A percentile compares a stretch with the other conserved stretches of the same genome.
Evolutionary conservation across 1,140 invertebrate species (phyloP).

Genomic region (Prorops nasuta): DNA sequence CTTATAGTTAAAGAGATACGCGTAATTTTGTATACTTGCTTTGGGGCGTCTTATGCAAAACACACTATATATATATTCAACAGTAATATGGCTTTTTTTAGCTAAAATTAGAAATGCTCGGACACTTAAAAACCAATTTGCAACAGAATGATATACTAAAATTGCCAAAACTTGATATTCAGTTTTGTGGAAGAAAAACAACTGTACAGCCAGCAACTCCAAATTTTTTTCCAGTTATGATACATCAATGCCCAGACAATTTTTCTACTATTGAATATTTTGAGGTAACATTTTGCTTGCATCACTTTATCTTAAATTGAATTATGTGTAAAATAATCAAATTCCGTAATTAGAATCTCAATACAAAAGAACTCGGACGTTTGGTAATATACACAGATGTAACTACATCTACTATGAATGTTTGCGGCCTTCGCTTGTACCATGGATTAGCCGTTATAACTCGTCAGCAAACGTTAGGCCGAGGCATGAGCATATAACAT

Average conservation of each 20-base stretch:
- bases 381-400: slow-evolving; percentile 82
- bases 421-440: slow-evolving; percentile 62
- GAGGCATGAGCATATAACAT: slow-evolving; percentile 55
- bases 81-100: slow-evolving; percentile 24
- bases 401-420: slow-evolving; percentile 73
- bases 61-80: not conserved
- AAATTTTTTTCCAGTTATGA: slow-evolving; percentile 66
- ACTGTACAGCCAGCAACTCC: slow-evolving; percentile 50
- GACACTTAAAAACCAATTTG: slow-evolving; percentile 57
- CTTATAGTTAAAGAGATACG: too few relatives aligned
- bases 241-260: slow-evolving; percentile 75
- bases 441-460: slow-evolving; percentile 82
- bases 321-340: too few relatives aligned
- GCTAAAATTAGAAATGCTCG: slow-evolving; percentile 65
- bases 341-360: slow-evolving; percentile 66
- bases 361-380: slow-evolving; percentile 73
- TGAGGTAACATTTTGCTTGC: slow-evolving; percentile 69
- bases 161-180: slow-evolving; percentile 59
- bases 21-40: too few relatives aligned
- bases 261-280: slow-evolving; percentile 82
- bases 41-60: too few relatives aligned
- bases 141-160: slow-evolving; percentile 58
- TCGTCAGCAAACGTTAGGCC: slow-evolving; percentile 71
- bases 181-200: slow-evolving; percentile 63
- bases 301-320: too few relatives aligned